Base-by-base conservation (phyloP, 30 jellyfish, hydroid and myxozoan species). In the Aurelia sp. region DNA sequence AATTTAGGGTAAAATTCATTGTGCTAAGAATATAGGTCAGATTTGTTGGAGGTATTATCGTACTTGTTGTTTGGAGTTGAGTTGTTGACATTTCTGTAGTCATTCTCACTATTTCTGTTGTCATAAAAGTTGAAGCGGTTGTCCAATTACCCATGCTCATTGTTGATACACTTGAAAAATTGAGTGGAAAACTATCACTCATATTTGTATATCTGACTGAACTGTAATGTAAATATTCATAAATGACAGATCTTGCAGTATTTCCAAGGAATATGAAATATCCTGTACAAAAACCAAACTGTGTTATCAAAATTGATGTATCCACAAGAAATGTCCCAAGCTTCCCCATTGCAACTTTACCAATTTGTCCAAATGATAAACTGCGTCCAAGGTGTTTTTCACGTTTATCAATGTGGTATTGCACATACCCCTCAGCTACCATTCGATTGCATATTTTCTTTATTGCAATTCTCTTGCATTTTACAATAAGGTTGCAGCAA, bases 261-360 rank as follows among this genome's bases (percentile, higher is more conserved):
- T 91, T 95, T 38, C 99, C 99, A 13, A 95, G 78, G 63, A 95
- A 95, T 17, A 95, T 90, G 68, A 95, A 95, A 72, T 95, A 95
- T 3, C 99, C 99, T 22, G 72, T 81, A 48, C 98, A 76, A 67
- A 95, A 95, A 19, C 99, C 99, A 74, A 95, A 72, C 64, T 95
- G 99, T 7, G 99, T 95, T 44, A 89, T 86, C 78, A 95, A 64
- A 21, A 95, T 76, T 8, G 99, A 89, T 0, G 90, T 82, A 76
- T 95, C 85, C 44, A 95, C 99, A 78, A 91, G 97, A 61, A 95
- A 27, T 38, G 84, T 71, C 11, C 99, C 99, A 20, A 91, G 92
- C 60, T 65, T 60, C 6, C 99, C 99, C 91, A 95, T 85, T 31
- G 98, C 71, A 13, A 90, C 89, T 81, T 81, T 80, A 3, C 97